phyloP scores from a whole-genome alignment of 1,140 invertebrate genomes.

The Drosophila subobscura region DNA sequence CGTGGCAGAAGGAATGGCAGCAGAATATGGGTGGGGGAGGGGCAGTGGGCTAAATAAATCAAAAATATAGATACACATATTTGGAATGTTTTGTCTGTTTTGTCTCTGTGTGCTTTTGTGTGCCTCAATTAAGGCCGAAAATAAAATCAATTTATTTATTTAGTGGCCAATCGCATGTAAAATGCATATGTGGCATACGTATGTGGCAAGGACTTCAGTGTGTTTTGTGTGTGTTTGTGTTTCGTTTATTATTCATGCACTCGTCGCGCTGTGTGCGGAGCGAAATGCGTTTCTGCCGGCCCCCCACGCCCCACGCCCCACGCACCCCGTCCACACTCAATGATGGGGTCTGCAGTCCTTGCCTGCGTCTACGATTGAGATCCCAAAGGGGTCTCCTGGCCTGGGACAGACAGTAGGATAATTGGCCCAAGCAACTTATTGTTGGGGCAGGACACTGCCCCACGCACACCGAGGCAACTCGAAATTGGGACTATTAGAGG shows the following conservation, averaged over 20 bases:
- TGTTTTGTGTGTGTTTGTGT: not conserved
- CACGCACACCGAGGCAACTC: too few relatives aligned
- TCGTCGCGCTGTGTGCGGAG: conserved; percentile 6
- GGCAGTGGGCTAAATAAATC: conserved; percentile 52
- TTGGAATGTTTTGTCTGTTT: too few relatives aligned
- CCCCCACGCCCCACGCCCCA: not conserved
- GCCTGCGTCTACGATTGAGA: too few relatives aligned
- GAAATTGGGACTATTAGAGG: too few relatives aligned
- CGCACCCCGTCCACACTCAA: conserved; percentile 27
- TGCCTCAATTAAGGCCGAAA: conserved; percentile 55
- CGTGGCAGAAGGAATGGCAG: conserved; percentile 16
- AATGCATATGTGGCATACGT: conserved; percentile 57
- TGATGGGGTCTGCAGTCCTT: conserved; percentile 15
- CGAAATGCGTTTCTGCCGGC: not conserved
- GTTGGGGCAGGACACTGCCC: too few relatives aligned
- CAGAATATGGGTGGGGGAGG: not conserved
- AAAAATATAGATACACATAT: conserved; percentile 34
- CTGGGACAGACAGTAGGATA: too few relatives aligned
- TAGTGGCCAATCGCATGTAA: conserved; percentile 42
- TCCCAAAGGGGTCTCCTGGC: too few relatives aligned
- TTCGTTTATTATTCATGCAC: conserved; percentile 45
- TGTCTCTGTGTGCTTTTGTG: too few relatives aligned
- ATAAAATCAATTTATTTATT: conserved; percentile 65
- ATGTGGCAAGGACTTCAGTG: conserved; percentile 43
- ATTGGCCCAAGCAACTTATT: too few relatives aligned